Evolutionary conservation across 2,888 invertebrate species (phyloP).

Genomic region (Drosophila pegasa): DNA sequence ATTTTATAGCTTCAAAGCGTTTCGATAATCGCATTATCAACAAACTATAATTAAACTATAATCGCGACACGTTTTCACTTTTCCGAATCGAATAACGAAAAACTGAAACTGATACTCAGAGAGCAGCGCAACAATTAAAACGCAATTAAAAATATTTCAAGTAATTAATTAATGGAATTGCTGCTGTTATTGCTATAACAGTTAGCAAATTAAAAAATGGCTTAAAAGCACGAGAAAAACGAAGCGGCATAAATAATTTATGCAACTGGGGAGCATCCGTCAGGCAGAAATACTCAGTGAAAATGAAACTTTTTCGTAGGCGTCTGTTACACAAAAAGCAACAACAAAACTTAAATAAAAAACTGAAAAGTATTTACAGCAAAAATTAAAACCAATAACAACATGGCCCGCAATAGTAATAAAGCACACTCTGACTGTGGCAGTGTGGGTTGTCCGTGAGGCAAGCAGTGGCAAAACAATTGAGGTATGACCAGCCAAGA

Average conservation of each 20-base stretch:
- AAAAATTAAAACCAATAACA: conserved; percentile 69
- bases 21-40: conserved; percentile 63
- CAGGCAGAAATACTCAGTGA: conserved; percentile 33
- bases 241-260: conserved; percentile 61
- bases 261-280: conserved; percentile 66
- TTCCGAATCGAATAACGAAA: conserved; percentile 34
- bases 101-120: conserved; percentile 32
- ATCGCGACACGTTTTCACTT: conserved; percentile 72
- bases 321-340: conserved; percentile 49
- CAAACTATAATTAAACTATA: conserved; percentile 55
- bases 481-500: conserved; percentile 72
- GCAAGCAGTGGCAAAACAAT: conserved; percentile 69
- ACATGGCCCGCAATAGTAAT: conserved; percentile 31
- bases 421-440: conserved; percentile 33
- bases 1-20: conserved; percentile 9
- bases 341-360: conserved; percentile 15
- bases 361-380: conserved; percentile 64
- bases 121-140: conserved; percentile 63
- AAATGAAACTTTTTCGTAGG: conserved; percentile 66
- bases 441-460: conserved; percentile 50
- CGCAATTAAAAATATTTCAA: conserved; percentile 64
- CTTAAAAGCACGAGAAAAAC: conserved; percentile 32
- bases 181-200: conserved; percentile 25
- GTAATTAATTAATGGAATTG: conserved; percentile 29
- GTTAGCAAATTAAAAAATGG: conserved; percentile 45